These are phyloP conservation scores for Labroides dimidiatus DNA, from an alignment of 2,797 vertebrate species.

Conservation along the genomic window DNA sequence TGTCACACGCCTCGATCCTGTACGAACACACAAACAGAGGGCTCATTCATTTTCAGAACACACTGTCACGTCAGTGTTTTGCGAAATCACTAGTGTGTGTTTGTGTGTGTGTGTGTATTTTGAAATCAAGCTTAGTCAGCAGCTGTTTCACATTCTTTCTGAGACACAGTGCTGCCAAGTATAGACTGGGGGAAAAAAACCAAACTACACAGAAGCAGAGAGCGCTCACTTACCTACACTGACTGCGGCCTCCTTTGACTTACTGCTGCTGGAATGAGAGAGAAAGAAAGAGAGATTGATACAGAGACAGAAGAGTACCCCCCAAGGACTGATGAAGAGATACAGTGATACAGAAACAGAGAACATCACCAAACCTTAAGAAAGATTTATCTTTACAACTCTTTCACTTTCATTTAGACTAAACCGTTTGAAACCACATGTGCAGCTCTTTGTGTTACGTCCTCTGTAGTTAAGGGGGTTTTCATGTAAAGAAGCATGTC, in stretches of 20 bases:
- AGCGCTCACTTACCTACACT: slow-evolving; percentile 86
- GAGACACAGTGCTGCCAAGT: slow-evolving; percentile 13
- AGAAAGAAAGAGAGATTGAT: slow-evolving; percentile 19
- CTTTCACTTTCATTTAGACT: slow-evolving; percentile 22
- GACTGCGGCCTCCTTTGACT: slow-evolving; percentile 89
- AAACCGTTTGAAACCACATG: background rate
- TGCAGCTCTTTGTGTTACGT: background rate
- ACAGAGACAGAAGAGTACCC: slow-evolving; percentile 1
- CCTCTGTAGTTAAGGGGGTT: slow-evolving; percentile 2
- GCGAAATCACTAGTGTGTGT: slow-evolving; percentile 3
- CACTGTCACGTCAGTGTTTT: background rate
- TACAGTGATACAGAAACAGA: background rate
- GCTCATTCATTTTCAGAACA: slow-evolving; percentile 65
- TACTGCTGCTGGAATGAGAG: slow-evolving; percentile 75
- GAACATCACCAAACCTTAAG: background rate
- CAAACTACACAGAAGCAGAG: slow-evolving; percentile 3
- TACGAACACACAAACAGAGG: slow-evolving; percentile 85
- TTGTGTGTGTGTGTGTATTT: background rate
- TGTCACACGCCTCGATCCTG: slow-evolving; percentile 93
- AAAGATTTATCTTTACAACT: background rate
- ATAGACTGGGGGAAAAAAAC: background rate
- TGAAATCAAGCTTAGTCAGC: slow-evolving; percentile 2
- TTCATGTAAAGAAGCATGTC: slow-evolving; percentile 10
- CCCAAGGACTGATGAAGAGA: too few relatives aligned
- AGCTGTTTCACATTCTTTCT: slow-evolving; percentile 27